Conservation (phyloP, 2,113 vertebrate species). For the Micromys minutus region DNA sequence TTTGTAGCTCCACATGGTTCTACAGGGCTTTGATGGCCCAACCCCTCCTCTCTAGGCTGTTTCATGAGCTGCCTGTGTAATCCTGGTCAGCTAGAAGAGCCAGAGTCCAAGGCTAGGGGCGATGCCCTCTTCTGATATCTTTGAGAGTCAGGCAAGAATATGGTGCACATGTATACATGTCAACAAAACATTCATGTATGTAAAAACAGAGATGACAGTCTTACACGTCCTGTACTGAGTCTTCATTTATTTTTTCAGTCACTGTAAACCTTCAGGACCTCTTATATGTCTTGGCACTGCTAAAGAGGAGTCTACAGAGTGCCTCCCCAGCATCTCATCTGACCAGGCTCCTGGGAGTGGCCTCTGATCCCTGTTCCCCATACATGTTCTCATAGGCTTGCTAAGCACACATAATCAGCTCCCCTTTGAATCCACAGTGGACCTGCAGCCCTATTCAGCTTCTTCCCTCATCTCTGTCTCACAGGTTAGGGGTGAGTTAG, state of each 20-base stretch:
- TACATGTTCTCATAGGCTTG: background rate
- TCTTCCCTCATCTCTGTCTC: background rate
- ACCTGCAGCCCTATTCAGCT: background rate
- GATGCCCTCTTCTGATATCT: background rate
- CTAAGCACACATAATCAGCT: background rate
- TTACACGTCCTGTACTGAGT: background rate
- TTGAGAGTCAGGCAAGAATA: background rate
- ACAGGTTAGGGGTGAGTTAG: background rate
- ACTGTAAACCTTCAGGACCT: background rate
- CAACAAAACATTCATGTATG: background rate
- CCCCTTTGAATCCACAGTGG: background rate
- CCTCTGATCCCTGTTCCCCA: background rate
- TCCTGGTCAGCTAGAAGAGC: background rate
- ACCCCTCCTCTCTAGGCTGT: conserved; percentile 49
- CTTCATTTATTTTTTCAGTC: conserved; percentile 50
- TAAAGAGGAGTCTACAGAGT: background rate
- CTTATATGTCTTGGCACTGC: background rate
- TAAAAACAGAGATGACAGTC: background rate
- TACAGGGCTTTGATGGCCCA: conserved; percentile 26
- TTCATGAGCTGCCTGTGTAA: background rate
- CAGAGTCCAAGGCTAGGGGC: background rate
- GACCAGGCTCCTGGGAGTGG: background rate
- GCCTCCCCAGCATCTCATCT: fast-evolving
- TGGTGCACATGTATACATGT: too few species aligned
- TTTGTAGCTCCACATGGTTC: conserved; percentile 34